A percentile compares a stretch with the other conserved stretches of the same genome.
These are phyloP conservation scores for Engraulis encrasicolus DNA, from an alignment of 2,113 vertebrate genomes.

Conservation along the genomic window DNA sequence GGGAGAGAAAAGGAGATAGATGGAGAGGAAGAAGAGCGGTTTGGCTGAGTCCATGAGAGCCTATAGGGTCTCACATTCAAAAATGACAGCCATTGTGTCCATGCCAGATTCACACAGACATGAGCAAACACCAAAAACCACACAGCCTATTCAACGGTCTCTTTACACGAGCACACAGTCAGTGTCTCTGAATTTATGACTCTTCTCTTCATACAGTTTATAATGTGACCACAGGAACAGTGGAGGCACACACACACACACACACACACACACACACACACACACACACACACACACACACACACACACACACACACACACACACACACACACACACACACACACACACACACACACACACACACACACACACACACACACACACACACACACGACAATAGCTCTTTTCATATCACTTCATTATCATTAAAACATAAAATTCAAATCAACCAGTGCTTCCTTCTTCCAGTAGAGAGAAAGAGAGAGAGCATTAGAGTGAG, in stretches of 20 bases:
- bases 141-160: background rate
- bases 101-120: background rate
- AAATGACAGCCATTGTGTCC: background rate
- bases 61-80: background rate
- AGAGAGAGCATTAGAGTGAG: background rate
- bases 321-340: background rate
- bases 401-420: background rate
- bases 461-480: background rate
- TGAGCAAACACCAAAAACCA: background rate
- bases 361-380: background rate
- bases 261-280: background rate
- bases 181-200: no score
- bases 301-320: constrained; percentile 6
- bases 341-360: background rate
- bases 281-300: background rate
- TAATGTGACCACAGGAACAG: background rate
- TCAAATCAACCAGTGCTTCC: background rate
- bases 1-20: no score
- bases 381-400: background rate
- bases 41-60: background rate
- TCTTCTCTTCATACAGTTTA: no score
- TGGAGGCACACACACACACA: background rate
- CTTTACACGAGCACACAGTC: background rate
- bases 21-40: background rate
- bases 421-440: background rate